Conservation (phyloP, 2,888 invertebrate species). For the Euzophera pinguis region DNA sequence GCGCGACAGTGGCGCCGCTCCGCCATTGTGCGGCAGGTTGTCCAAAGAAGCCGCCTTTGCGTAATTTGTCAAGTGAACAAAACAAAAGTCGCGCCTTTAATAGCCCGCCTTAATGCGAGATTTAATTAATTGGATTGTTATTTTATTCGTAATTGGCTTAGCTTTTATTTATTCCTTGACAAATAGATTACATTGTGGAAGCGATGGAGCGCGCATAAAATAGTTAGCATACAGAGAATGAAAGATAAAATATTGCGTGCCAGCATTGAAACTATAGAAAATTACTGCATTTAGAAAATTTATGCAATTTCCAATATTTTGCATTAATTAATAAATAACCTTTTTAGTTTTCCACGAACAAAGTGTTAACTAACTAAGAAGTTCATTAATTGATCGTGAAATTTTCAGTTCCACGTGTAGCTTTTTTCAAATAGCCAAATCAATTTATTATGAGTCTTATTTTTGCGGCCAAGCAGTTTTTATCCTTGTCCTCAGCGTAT, state of each 20-base stretch:
- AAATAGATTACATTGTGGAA: constrained; percentile 10
- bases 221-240: background rate
- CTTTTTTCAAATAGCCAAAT: no score
- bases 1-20: constrained; percentile 36
- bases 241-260: background rate
- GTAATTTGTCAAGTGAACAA: constrained; percentile 68
- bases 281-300: no score
- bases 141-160: constrained; percentile 53
- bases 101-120: constrained; percentile 50
- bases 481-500: no score
- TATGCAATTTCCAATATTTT: no score
- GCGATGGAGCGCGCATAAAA: background rate
- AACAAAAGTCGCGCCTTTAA: constrained; percentile 60
- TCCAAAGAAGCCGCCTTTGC: constrained; percentile 52
- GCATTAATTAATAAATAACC: no score
- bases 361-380: no score
- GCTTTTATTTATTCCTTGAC: constrained; percentile 25
- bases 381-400: no score
- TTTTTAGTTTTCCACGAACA: no score
- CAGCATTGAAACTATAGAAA: no score
- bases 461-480: no score
- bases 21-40: constrained; percentile 45
- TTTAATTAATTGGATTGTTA: constrained; percentile 67
- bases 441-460: no score
- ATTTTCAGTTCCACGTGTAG: no score